Conservation (phyloP, 2,113 vertebrate genomes). For the Pelvicachromis taeniatus region DNA sequence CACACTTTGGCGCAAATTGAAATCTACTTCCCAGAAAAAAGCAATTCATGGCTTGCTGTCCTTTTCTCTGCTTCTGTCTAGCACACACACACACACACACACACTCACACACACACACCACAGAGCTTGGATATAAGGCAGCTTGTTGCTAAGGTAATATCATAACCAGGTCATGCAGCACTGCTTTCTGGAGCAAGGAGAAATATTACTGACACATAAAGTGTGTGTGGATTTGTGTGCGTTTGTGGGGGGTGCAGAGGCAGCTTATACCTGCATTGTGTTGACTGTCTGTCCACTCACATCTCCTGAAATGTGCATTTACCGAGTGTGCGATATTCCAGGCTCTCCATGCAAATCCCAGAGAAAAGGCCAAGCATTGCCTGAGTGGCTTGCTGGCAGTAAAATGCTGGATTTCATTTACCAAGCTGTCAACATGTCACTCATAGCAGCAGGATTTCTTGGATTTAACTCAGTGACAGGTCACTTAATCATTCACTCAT, state of each 20-base stretch:
- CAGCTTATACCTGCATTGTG: background rate
- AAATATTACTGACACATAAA: conserved; percentile 1
- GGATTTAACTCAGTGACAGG: conserved; percentile 26
- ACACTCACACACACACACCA: background rate
- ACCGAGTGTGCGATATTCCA: background rate
- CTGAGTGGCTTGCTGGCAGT: conserved; percentile 15
- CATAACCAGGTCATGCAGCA: conserved; percentile 17
- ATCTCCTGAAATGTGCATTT: background rate
- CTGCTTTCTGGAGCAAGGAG: conserved; percentile 26
- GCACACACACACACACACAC: background rate
- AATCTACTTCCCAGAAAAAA: background rate
- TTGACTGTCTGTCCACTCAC: background rate
- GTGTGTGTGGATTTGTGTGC: background rate
- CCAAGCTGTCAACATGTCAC: conserved; percentile 28
- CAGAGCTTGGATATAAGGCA: background rate
- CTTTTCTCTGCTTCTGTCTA: background rate
- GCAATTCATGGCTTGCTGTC: background rate
- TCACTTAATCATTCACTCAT: conserved; percentile 37
- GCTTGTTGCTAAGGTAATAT: conserved; percentile 46
- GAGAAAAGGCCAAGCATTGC: conserved; percentile 5
- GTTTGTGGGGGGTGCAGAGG: background rate
- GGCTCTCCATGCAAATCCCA: conserved; percentile 21
- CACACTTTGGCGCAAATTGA: background rate
- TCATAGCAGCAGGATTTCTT: conserved; percentile 40
- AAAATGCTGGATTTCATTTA: conserved; percentile 44